phyloP scores from a whole-genome alignment of 2,888 invertebrate genomes.

The Agriopis leucophaearia region DNA sequence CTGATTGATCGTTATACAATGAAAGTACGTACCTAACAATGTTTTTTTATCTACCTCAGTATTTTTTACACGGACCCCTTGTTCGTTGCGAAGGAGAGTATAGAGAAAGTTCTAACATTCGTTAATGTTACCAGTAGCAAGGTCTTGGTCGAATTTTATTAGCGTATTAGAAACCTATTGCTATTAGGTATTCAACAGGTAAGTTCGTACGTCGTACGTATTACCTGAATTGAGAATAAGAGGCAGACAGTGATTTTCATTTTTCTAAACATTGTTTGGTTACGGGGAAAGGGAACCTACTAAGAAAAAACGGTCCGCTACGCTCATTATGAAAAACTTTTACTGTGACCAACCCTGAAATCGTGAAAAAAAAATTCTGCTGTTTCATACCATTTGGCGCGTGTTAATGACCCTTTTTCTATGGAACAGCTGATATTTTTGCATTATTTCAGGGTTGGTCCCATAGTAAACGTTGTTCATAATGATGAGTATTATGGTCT shows the following conservation, averaged over 20 bases:
- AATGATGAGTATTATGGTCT: too few species aligned
- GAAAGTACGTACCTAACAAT: not conserved
- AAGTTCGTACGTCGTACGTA: slow-evolving; percentile 5
- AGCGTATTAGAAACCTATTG: slow-evolving; percentile 27
- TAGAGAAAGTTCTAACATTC: slow-evolving; percentile 29
- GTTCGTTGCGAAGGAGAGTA: slow-evolving; percentile 1
- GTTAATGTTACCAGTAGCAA: slow-evolving; percentile 24
- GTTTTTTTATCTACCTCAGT: not conserved
- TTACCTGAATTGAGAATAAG: slow-evolving; percentile 26
- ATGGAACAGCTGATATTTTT: too few species aligned
- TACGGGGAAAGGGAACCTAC: not conserved
- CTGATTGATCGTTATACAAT: not conserved
- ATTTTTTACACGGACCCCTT: not conserved
- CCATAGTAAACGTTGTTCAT: too few species aligned
- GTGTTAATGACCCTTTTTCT: too few species aligned
- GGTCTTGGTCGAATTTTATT: slow-evolving; percentile 32
- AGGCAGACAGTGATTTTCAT: not conserved
- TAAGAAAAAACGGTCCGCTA: too few species aligned
- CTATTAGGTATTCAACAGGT: slow-evolving; percentile 23
- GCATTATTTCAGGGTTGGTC: too few species aligned
- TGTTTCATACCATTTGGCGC: too few species aligned
- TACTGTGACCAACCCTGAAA: too few species aligned
- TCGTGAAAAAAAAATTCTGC: too few species aligned
- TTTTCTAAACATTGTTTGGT: not conserved
- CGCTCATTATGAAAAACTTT: too few species aligned